Conservation (phyloP, 2,113 vertebrate species). For the Gallinago undulata region DNA sequence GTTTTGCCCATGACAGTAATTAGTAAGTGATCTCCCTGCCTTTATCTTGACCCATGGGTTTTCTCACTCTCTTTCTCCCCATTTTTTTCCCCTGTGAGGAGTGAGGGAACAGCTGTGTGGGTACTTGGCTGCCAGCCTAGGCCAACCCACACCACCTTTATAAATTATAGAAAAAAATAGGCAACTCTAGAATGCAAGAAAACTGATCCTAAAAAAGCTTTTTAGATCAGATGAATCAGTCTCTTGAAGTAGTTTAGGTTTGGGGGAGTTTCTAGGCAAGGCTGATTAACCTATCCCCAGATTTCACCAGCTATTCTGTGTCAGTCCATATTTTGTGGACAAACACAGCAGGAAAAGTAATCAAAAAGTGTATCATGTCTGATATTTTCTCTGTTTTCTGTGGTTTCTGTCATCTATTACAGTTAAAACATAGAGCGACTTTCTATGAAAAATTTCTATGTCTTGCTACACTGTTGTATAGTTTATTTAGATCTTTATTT, state of each 20-base stretch:
- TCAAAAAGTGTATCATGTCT: not conserved
- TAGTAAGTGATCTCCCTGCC: not conserved
- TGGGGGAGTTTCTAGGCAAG: not conserved
- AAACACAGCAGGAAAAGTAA: not conserved
- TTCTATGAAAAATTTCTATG: not conserved
- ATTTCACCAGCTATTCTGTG: not conserved
- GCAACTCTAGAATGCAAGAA: not conserved
- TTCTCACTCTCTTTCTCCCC: not conserved
- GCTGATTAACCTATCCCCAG: rapidly evolving
- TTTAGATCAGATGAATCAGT: not conserved
- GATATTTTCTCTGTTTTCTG: not conserved
- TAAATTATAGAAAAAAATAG: not conserved
- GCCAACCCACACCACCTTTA: not conserved
- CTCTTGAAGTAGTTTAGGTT: not conserved
- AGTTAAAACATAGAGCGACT: not conserved
- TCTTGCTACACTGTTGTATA: not conserved
- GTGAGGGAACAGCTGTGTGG: not conserved
- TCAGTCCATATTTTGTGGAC: not conserved
- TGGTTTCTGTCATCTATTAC: not conserved
- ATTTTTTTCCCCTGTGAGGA: rapidly evolving
- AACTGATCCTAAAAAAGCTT: not conserved
- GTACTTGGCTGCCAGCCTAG: not conserved
- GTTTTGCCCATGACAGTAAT: not conserved
- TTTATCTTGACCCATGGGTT: not conserved
- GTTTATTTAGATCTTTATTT: not conserved